Percentiles rank a stretch among this genome's conserved stretches.
phyloP scores from a whole-genome alignment of 2,113 vertebrate species.

The Sprattus sprattus region DNA sequence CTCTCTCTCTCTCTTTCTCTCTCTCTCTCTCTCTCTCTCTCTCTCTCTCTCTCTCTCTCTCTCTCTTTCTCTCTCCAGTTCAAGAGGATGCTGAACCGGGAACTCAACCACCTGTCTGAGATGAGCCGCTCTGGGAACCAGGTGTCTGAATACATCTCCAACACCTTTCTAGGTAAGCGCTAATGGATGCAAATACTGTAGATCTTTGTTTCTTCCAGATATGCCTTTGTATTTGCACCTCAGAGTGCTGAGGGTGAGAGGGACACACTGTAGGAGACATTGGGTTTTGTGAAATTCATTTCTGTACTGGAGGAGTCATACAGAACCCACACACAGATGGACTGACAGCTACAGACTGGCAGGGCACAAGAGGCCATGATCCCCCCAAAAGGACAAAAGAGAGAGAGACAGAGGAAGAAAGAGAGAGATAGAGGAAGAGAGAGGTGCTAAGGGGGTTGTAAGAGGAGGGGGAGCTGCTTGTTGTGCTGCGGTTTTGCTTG shows the following conservation, averaged over 20 bases:
- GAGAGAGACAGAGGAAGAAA: neutral
- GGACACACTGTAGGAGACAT: too few species aligned
- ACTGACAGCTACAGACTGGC: neutral
- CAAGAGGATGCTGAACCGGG: conserved; percentile 98
- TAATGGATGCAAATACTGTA: too few species aligned
- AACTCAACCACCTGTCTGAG: conserved; percentile 95
- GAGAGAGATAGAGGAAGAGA: neutral
- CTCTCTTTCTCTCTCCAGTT: conserved; percentile 75
- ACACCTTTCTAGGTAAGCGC: conserved; percentile 93
- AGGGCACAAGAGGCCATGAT: neutral
- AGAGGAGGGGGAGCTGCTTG: conserved; percentile 31
- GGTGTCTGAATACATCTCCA: conserved; percentile 98
- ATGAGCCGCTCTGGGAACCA: conserved; percentile 99
- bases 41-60: neutral
- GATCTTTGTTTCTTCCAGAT: too few species aligned
- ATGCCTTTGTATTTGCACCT: too few species aligned
- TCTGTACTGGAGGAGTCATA: neutral
- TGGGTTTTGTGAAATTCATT: neutral
- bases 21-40: neutral
- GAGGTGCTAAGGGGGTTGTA: neutral
- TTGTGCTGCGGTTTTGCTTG: conserved; percentile 30
- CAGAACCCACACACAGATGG: neutral
- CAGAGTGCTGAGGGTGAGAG: too few species aligned
- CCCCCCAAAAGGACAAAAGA: neutral
- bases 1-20: neutral